Conservation (phyloP, 2,113 vertebrate species). For the Urocitellus parryii region DNA sequence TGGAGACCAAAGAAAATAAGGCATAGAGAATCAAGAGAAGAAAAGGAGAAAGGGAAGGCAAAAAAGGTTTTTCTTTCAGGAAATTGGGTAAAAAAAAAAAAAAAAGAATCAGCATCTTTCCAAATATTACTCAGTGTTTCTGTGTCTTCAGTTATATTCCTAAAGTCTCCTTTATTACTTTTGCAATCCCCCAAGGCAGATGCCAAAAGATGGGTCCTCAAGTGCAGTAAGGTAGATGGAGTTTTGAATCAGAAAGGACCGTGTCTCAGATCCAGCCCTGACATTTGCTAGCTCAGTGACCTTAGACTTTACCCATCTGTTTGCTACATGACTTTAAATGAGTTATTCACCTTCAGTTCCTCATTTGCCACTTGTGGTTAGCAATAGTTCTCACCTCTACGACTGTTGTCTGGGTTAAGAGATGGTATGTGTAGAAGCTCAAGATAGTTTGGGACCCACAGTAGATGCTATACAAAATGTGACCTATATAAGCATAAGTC, state of each 20-base stretch:
- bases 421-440: neutral
- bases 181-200: neutral
- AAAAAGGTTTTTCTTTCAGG: neutral
- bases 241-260: conserved; percentile 24
- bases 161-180: neutral
- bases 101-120: neutral
- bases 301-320: conserved; percentile 31
- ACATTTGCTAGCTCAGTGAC: conserved; percentile 15
- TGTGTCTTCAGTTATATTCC: neutral
- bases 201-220: neutral
- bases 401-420: neutral
- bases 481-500: neutral
- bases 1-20: neutral
- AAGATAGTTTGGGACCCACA: neutral
- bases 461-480: neutral
- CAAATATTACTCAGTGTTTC: neutral
- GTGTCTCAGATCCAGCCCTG: neutral
- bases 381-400: neutral
- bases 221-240: neutral
- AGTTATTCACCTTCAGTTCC: neutral
- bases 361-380: neutral
- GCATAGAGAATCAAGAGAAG: neutral
- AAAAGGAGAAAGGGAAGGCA: neutral
- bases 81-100: neutral
- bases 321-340: neutral